Conservation (phyloP, 2,888 invertebrate genomes). For the Neoitamus cyanurus region DNA sequence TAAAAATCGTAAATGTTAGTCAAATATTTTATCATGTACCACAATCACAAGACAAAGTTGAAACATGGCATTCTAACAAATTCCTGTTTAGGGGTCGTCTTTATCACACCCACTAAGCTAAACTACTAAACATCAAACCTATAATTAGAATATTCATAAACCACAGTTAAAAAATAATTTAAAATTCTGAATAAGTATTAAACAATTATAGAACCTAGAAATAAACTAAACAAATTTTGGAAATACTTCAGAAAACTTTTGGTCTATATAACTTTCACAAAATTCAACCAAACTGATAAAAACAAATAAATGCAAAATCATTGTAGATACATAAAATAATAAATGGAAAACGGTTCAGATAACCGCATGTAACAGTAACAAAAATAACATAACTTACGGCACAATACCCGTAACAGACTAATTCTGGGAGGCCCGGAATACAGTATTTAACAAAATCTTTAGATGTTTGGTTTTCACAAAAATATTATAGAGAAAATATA, state of each 20-base stretch:
- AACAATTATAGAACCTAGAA: too few relatives aligned
- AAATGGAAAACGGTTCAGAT: slow-evolving; percentile 5
- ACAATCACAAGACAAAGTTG: background rate
- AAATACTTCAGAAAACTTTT: too few relatives aligned
- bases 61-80: background rate
- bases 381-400: background rate
- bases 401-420: background rate
- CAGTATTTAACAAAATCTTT: background rate
- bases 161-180: too few relatives aligned
- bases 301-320: background rate
- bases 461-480: background rate
- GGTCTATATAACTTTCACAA: too few relatives aligned
- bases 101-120: too few relatives aligned
- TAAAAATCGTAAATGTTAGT: too few relatives aligned
- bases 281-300: background rate
- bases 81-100: too few relatives aligned
- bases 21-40: too few relatives aligned
- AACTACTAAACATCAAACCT: too few relatives aligned
- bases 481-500: background rate
- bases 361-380: slow-evolving; percentile 18
- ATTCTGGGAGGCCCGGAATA: background rate
- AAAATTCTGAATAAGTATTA: too few relatives aligned
- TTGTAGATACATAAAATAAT: background rate
- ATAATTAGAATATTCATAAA: too few relatives aligned
- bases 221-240: too few relatives aligned